Base-by-base conservation (phyloP, 2,888 invertebrate genomes). In the Amphipyra tragopoginis region DNA sequence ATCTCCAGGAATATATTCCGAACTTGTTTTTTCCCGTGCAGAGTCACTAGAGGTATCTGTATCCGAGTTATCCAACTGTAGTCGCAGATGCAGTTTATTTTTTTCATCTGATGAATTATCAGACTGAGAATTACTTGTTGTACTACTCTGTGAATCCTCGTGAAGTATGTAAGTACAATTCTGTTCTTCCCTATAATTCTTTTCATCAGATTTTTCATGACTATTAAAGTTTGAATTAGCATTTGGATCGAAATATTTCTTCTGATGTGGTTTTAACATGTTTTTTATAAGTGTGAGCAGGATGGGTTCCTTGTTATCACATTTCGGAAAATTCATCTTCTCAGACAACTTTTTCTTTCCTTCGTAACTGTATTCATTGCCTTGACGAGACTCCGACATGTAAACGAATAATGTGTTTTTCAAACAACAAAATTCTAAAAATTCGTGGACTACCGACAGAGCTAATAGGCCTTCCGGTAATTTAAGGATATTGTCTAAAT, bases 401-500 rank as follows among this genome's bases (percentile, higher is more conserved):
- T 97, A 98, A 40, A 98, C 97, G 79, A 97, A 97, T 84, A 97
- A 92, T 38, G 98, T 97, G 84, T 96, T 97, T 86, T 97, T 96
- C 59, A 98, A 95, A 86, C 97, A 96, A 92, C 97, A 97, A 90
- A 96, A 97, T 86, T 98, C 97, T 70, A 98, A 91, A 90, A 98
- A 97, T 87, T 98, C 98, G 79, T 97, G 95, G 43, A 98, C 96
- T 75, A 98, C 91, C 13, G 93, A 91, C 15, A 95, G 79, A 8
- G 93, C 90, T 44, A 93, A 73, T 29, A 90, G 72, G 50, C 95
- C 95, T 81, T 94, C 95, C 0, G 93, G 94, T 62, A 90, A 44
- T 66, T 92, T 90, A 33, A 95, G 75, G 36, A 94, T 78, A 69
- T 90, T 90, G 65, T 94, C 94, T 65, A 95, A 86, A 60, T 80